phyloP scores from a whole-genome alignment of 2,113 vertebrate genomes.

The Psittacula cyanocephala region DNA sequence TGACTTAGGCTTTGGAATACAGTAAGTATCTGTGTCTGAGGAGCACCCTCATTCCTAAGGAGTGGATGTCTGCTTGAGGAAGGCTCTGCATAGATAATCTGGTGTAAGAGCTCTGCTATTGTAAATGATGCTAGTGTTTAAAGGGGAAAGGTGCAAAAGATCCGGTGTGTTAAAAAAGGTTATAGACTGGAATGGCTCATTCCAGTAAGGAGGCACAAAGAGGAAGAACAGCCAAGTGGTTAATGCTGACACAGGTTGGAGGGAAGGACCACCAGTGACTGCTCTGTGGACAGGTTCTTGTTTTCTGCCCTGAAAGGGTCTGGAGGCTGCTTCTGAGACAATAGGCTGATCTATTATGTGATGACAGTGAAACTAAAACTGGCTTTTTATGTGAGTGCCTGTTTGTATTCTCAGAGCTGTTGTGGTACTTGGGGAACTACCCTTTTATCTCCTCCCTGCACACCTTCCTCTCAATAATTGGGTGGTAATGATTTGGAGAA shows the following conservation, averaged over 20 bases:
- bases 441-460: background rate
- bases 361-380: background rate
- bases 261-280: background rate
- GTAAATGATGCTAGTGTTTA: background rate
- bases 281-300: background rate
- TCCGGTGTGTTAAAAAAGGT: background rate
- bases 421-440: background rate
- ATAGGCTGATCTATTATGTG: background rate
- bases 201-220: background rate
- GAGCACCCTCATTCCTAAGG: background rate
- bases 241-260: background rate
- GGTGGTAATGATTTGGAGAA: background rate
- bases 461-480: background rate
- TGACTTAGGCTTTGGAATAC: background rate
- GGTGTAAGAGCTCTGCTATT: background rate
- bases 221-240: background rate
- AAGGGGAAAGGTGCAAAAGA: background rate
- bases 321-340: background rate
- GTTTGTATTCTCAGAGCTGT: background rate
- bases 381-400: background rate
- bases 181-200: background rate
- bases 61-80: background rate
- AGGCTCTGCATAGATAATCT: background rate
- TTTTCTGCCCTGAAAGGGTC: background rate
- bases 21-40: background rate